Evolutionary conservation across 2,113 vertebrate species (phyloP), one percentile per base, ranked within the genome.

Genomic region (Melanerpes aurifrons): DNA sequence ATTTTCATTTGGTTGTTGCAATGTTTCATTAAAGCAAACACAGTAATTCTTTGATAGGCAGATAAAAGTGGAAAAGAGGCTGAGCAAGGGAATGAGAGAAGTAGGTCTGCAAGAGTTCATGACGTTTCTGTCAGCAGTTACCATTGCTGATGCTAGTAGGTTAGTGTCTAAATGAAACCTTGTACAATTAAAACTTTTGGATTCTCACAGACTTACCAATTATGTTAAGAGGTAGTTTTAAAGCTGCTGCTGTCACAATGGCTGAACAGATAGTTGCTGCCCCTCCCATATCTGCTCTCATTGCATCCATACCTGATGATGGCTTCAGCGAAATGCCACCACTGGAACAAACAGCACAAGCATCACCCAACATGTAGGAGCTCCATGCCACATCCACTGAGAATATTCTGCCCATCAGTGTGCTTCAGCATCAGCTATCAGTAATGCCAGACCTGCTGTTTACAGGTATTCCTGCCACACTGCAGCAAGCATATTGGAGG

Each of bases 301-400:
- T 99, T 0, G 98, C 98, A 86, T 99, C 99, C 99, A 99, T 99
- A 7, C 98, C 99, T 0, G 98, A 97, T 1, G 99, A 98, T 0
- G 99, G 98, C 97, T 99, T 99, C 93, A 99, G 97, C 32, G 99
- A 99, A 96, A 99, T 99, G n/a, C 99, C 99, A 50, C 99, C 99
- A 9, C 99, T 99, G 61, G 22, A 47, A 94, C 13, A 70, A 26
- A 71, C 7, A 82, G 45, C 32, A 29, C 3, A 54, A 54, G 17
- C 7, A 17, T 22, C 67, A 85, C 14, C 35, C 69, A 71, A 22
- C 10, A 16, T 5, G 35, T 1, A 63, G 7, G 4, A 57, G 75
- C 43, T 43, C 0, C 0, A 32, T 13, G 35, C 15, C 48, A 50
- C 10, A 35, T 9, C 48, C 4, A 3, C 1, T 56, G 10, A 10